A percentile compares a stretch with the other conserved stretches of the same genome.
These are phyloP conservation scores for Megamerina dolium DNA, from an alignment of 2,888 invertebrate species.

Conservation along the genomic window DNA sequence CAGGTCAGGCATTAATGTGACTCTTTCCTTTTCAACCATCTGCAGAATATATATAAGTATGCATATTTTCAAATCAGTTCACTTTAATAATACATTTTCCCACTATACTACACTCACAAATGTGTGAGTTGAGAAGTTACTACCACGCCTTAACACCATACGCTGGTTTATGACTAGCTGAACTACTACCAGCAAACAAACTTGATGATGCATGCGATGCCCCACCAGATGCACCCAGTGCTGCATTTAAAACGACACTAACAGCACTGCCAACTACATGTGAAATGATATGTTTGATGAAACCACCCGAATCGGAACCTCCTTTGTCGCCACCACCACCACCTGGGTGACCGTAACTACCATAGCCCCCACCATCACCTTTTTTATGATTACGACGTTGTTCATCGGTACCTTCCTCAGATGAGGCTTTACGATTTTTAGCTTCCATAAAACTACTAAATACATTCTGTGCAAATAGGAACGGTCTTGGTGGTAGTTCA, in stretches of 20 bases:
- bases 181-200: slow-evolving; percentile 25
- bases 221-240: slow-evolving; percentile 44
- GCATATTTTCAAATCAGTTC: too few species aligned
- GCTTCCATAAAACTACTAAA: slow-evolving; percentile 38
- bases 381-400: background rate
- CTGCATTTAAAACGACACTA: slow-evolving; percentile 40
- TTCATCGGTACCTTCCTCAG: slow-evolving; percentile 25
- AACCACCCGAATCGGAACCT: slow-evolving; percentile 41
- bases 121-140: slow-evolving; percentile 5
- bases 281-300: slow-evolving; percentile 43
- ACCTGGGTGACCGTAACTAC: background rate
- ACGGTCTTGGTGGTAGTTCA: slow-evolving; percentile 40
- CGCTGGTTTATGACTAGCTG: slow-evolving; percentile 15
- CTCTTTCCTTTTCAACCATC: too few species aligned
- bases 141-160: slow-evolving; percentile 16
- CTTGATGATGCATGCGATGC: slow-evolving; percentile 40
- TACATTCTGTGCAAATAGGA: slow-evolving; percentile 39
- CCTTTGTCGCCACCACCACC: slow-evolving; percentile 11
- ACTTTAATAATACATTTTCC: too few species aligned
- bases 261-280: slow-evolving; percentile 42
- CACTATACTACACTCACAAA: too few species aligned
- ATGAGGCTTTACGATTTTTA: slow-evolving; percentile 33
- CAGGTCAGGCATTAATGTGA: too few species aligned
- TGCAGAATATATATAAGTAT: too few species aligned
- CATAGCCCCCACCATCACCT: slow-evolving; percentile 2